Base-by-base conservation (phyloP, 1,140 invertebrate genomes). In the Formica exsecta region DNA sequence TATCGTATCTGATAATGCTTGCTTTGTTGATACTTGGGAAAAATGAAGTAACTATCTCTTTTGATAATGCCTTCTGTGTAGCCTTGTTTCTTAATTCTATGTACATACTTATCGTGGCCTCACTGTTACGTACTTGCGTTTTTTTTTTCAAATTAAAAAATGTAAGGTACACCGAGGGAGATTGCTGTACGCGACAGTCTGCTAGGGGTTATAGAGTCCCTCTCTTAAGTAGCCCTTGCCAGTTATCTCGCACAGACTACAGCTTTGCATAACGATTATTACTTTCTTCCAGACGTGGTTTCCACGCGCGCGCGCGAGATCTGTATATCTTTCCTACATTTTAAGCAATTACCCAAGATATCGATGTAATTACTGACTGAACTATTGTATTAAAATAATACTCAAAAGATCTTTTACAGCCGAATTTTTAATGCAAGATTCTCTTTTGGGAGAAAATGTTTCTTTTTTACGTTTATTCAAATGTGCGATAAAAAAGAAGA, bases 251-350 rank as follows among this genome's bases (percentile, higher is more conserved):
- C 29, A 76, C 75, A 85, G 75, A 87, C 70, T 90, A 90, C 89
- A 90, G 77, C 84, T 92, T 92, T 92, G 91, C 91, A 92, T 92
- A 92, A 92, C 81, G 91, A 92, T 92, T 92, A 92, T 92, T 88
- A 87, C 91, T 91, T 88, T 91, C 85, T 89, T 90, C 41, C 73
- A 64, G 11, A 32, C 70, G 70, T 79, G 51, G 86, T 25, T 87
- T 87, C 41, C 76, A 22, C 19, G 71, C 51, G 41, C 38, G 41
- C 41, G 41, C 41, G 32, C 22, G n/a, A 41, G 59, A 62, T 90
- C 68, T 44, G 16, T 85, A 85, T 81, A 87, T 81, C 64, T 90
- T 73, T 66, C 38, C 48, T 79, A 32, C 36, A 48, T 81, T 79
- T 84, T 25, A 36, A 70, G 38, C 51, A 19, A 57, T 11, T 25